These are phyloP conservation scores for Diploscapter pachys DNA, from an alignment of 1,140 invertebrate genomes.

Conservation along the genomic window DNA sequence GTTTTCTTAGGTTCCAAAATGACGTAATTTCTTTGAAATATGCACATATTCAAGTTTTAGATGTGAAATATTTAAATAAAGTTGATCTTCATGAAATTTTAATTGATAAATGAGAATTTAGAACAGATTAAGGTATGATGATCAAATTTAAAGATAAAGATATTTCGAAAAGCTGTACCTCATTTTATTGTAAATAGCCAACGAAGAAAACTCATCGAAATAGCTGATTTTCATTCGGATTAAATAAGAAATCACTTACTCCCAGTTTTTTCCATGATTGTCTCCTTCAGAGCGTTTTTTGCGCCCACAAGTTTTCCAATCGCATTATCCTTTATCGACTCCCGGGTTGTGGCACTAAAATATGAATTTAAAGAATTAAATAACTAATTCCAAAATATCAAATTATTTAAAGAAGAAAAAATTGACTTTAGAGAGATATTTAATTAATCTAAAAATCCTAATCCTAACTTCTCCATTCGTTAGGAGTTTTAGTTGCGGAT, in stretches of 20 bases:
- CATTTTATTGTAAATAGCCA: conserved; percentile 13
- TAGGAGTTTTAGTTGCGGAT: too few relatives aligned
- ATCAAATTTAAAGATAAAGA: conserved; percentile 16
- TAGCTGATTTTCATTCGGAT: not conserved
- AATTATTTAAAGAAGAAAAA: too few relatives aligned
- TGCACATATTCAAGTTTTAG: too few relatives aligned
- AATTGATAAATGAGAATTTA: not conserved
- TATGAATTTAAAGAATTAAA: too few relatives aligned
- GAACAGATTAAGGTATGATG: not conserved
- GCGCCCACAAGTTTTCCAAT: conserved; percentile 47
- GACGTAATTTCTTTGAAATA: too few relatives aligned
- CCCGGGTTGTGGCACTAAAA: conserved; percentile 41
- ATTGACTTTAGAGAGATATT: too few relatives aligned
- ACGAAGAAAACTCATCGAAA: conserved; percentile 10
- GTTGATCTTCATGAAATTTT: not conserved
- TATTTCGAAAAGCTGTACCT: not conserved
- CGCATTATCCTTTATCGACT: conserved; percentile 44
- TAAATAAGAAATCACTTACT: conserved; percentile 42
- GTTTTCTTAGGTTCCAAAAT: too few relatives aligned
- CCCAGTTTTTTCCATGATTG: conserved; percentile 51
- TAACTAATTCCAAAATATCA: too few relatives aligned
- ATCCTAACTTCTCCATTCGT: too few relatives aligned
- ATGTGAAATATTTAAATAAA: not conserved
- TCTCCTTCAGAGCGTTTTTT: conserved; percentile 49
- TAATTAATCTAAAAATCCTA: too few relatives aligned